Percentiles rank a stretch among this genome's conserved stretches.
phyloP scores from a whole-genome alignment of 2,797 vertebrate species.

The Danionella dracula region DNA sequence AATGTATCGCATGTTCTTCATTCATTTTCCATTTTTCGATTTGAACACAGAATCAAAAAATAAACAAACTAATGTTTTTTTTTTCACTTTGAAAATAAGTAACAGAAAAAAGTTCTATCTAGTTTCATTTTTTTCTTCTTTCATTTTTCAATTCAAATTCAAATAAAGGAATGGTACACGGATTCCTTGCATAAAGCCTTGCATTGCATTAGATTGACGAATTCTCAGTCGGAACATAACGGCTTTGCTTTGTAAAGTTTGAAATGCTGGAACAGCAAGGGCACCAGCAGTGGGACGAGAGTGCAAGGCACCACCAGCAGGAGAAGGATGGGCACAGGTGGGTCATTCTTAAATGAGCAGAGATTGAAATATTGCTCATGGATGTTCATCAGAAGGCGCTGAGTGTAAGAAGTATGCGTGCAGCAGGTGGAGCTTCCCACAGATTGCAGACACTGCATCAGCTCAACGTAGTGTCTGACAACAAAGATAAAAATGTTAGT shows the following conservation, averaged over 20 bases:
- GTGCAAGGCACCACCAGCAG: conserved; percentile 51
- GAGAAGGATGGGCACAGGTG: conserved; percentile 45
- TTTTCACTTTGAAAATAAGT: too few species aligned
- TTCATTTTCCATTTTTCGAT: too few species aligned
- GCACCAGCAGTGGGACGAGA: conserved; percentile 52
- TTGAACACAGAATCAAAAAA: too few species aligned
- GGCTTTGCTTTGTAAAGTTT: neutral
- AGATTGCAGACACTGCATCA: conserved; percentile 52
- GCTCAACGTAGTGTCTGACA: conserved; percentile 54
- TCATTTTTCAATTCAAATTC: too few species aligned
- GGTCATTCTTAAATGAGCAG: conserved; percentile 54
- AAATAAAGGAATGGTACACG: too few species aligned
- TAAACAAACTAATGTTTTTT: too few species aligned
- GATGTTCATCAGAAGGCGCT: conserved; percentile 56
- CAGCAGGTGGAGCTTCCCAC: neutral
- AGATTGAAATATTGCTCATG: conserved; percentile 56
- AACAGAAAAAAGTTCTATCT: too few species aligned
- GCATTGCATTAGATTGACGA: too few species aligned
- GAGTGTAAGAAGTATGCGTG: conserved; percentile 18
- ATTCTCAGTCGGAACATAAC: neutral
- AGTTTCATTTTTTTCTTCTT: too few species aligned
- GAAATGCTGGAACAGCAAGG: conserved; percentile 50
- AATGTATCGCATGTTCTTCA: too few species aligned
- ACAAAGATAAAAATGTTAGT: neutral
- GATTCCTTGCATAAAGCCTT: too few species aligned